Base-by-base conservation (phyloP, 2,113 vertebrate species). In the Ceyx margarethae region DNA sequence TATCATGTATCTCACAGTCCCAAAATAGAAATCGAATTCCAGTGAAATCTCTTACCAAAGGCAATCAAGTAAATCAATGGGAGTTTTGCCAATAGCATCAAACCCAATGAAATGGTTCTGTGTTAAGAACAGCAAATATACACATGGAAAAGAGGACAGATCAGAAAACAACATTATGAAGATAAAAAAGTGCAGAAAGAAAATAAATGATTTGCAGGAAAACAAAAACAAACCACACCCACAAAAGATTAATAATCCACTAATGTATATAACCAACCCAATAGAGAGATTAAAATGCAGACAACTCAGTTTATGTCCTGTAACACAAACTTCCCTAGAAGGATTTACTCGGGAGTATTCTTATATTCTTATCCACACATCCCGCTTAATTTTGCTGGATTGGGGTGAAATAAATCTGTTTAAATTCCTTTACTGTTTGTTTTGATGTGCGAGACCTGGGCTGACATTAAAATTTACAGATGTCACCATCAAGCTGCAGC, bases 11-110 rank as follows among this genome's bases (percentile, higher is more conserved):
- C 76, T 68, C 12, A 3, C 71, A 87, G 68, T 60, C 58, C 85
- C 89, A 62, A 93, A 86, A 82, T 92, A 89, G 84, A 90, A 87
- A 87, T 65, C 3, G 20, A 81, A 91, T 91, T 93, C 84, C 84
- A 66, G 88, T 37, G 71, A 83, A 79, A 68, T 54, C 67, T 93
- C 89, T 90, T 89, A 85, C 66, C 74, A 71, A 95, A 93, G 74
- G 81, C 87, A 86, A 76, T 92, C 82, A 68, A 53, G 71, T 23
- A 3, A 10, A 83, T 88, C 92, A 57, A 54, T 79, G 73, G 8
- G 80, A 85, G 53, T 72, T 94, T 91, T 94, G 40, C 82, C 57
- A 31, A 56, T 31, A 61, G 85, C 79, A 85, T 88, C 68, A 84
- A 83, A 77, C 45, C 43, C 65, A 40, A 83, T 86, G 45, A 95